These are phyloP conservation scores for Xylocopa sonorina DNA, from an alignment of 1,140 invertebrate genomes.

Conservation along the genomic window DNA sequence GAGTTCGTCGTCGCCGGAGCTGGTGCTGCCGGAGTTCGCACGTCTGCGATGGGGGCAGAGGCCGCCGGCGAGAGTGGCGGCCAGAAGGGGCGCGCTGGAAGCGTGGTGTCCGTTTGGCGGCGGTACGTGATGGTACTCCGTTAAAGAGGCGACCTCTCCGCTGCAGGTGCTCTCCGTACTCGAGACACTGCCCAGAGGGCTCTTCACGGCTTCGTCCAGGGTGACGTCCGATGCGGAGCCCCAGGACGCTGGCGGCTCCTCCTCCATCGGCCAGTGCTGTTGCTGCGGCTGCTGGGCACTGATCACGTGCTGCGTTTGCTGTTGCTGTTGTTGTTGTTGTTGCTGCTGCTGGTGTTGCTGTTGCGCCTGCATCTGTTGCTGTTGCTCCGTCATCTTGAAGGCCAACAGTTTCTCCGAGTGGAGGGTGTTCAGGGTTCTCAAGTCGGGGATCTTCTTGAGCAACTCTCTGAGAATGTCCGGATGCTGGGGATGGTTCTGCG, in stretches of 20 bases:
- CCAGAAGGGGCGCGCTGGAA: conserved; percentile 87
- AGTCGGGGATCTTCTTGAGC: conserved; percentile 96
- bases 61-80: conserved; percentile 89
- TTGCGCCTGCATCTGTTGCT: conserved; percentile 88
- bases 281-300: conserved; percentile 81
- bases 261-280: conserved; percentile 82
- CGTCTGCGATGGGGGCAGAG: conserved; percentile 86
- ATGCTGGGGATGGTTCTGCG: conserved; percentile 92
- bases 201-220: conserved; percentile 90
- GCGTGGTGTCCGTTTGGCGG: conserved; percentile 80
- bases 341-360: conserved; percentile 76
- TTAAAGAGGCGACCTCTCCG: conserved; percentile 84
- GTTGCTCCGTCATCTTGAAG: conserved; percentile 94
- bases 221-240: conserved; percentile 86
- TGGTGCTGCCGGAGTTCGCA: conserved; percentile 89
- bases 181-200: conserved; percentile 92
- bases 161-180: conserved; percentile 91
- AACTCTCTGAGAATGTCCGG: conserved; percentile 92
- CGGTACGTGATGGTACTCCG: conserved; percentile 83
- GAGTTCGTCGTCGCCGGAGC: conserved; percentile 89
- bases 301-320: conserved; percentile 68
- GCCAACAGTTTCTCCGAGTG: conserved; percentile 98
- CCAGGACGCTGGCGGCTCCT: conserved; percentile 83
- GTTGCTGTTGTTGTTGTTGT: conserved; percentile 71
- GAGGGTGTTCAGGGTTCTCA: conserved; percentile 96